These are phyloP conservation scores for Ichneumoninae sp. DNA, from an alignment of 2,888 invertebrate genomes.

Conservation along the genomic window DNA sequence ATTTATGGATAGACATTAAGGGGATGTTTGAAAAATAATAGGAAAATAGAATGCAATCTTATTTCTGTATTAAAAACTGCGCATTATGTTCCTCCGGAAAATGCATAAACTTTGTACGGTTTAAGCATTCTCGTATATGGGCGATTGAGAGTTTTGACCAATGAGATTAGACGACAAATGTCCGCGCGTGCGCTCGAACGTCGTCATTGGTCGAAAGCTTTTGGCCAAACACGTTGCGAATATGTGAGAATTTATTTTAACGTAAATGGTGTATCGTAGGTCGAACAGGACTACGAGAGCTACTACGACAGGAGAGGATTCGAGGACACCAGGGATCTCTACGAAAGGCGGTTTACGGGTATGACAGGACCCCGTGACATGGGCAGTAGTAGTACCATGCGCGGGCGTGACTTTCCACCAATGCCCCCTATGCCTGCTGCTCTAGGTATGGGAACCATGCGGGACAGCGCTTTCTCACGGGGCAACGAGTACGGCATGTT, in stretches of 20 bases:
- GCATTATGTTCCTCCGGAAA: neutral
- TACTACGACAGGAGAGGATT: slow-evolving; percentile 92
- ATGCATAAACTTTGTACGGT: neutral
- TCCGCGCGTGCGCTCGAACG: no score
- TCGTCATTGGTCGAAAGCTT: neutral
- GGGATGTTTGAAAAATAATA: no score
- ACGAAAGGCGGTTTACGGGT: slow-evolving; percentile 91
- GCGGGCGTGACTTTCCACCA: slow-evolving; percentile 87
- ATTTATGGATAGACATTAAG: no score
- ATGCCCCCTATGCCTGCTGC: slow-evolving; percentile 90
- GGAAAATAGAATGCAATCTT: neutral
- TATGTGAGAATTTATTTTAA: slow-evolving; percentile 76
- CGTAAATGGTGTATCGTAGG: slow-evolving; percentile 53
- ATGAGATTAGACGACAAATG: no score
- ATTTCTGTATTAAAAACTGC: neutral
- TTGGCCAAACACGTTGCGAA: neutral
- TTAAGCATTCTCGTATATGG: no score
- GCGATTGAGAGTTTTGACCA: no score
- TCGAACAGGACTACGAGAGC: slow-evolving; percentile 89
- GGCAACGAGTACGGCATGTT: slow-evolving; percentile 91
- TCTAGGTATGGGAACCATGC: slow-evolving; percentile 89
- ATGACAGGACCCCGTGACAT: slow-evolving; percentile 86
- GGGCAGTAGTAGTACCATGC: slow-evolving; percentile 81
- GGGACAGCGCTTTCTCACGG: slow-evolving; percentile 87
- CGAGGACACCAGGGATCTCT: slow-evolving; percentile 92